Percentiles rank a stretch among this genome's conserved stretches.
Evolutionary conservation across 2,113 vertebrate genomes (phyloP).

Genomic region (Nycticryphes semicollaris): DNA sequence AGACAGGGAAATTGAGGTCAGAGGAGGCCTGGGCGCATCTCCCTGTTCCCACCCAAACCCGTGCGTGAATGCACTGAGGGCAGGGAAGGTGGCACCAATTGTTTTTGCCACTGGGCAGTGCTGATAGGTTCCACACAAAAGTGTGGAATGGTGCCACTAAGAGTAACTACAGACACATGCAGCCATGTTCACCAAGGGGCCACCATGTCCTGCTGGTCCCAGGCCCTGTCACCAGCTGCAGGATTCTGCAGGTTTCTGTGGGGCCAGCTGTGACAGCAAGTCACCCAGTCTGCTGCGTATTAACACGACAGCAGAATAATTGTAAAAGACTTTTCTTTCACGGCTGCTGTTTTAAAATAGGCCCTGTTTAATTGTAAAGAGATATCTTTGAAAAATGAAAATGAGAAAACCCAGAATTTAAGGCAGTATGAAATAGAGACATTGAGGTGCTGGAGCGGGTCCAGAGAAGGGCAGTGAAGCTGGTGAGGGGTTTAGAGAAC

Average conservation of each 20-base stretch:
- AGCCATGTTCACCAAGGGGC: fast-evolving
- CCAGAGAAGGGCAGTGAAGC: not conserved
- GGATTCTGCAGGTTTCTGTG: not conserved
- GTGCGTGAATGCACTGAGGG: fast-evolving
- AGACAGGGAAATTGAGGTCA: not conserved
- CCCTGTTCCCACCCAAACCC: not conserved
- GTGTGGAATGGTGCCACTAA: not conserved
- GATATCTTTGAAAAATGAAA: not conserved
- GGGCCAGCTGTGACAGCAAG: not conserved
- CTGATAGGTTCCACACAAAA: not conserved
- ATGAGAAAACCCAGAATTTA: fast-evolving
- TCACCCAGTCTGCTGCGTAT: fast-evolving
- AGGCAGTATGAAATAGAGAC: fast-evolving
- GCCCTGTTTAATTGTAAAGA: not conserved
- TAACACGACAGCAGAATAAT: fast-evolving
- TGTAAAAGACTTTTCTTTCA: too few species aligned
- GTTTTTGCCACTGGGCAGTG: not conserved
- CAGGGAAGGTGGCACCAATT: not conserved
- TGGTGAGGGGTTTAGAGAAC: not conserved
- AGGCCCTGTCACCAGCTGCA: not conserved
- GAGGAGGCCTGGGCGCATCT: not conserved
- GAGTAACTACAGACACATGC: too few species aligned
- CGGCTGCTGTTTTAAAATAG: fast-evolving
- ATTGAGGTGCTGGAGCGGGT: not conserved
- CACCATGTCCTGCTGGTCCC: not conserved